Evolutionary conservation across 2,113 vertebrate species (phyloP), one percentile per base, ranked within the genome.

Genomic region (Melanotaenia duboulayi): DNA sequence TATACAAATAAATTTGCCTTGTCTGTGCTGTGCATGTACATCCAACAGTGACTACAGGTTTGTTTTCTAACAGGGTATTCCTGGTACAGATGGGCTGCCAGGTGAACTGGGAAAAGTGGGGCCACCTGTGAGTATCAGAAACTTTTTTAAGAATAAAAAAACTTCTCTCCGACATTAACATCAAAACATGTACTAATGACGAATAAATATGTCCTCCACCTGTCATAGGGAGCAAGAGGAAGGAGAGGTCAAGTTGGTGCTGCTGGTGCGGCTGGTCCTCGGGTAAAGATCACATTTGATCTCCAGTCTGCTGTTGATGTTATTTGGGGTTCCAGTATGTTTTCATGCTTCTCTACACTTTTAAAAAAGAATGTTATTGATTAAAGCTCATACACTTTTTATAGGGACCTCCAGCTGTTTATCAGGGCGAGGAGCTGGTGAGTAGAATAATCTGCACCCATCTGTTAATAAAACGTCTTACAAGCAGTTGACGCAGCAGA

Each of bases 91-190:
- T 65, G 97, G 97, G 56, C 95, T 99, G 19, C 96, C 96, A 0
- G 97, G 97, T 80, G 97, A 98, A 91, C 89, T 99, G 57, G 97
- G 97, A n/a, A 96, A 90, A 86, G 92, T 90, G 28, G 97, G 97
- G 73, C 57, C 93, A 9, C 62, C 91, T 72, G 97, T 99, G 89
- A 96, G 97, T 97, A 24, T 39, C 2, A 65, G 0, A 37, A 24
- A 13, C 11, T 55, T 57, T 24, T 46, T 14, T 24, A n/a, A 16
- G 17, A 50, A 39, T 23, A 25, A 24, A 10, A 8, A 14, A n/a
- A 23, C 24, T 52, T 25, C 23, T 40, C 35, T 39, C 49, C 14
- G 35, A 16, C 6, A 40, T 16, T 19, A 37, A 24, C 14, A 52
- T n/a, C 63, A 23, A 65, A 40, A 14, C 35, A 46, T 57, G 40